Percentiles rank a stretch among this genome's conserved stretches.
Conservation (phyloP, 1,140 invertebrate genomes). For the Monomorium pharaonis region DNA sequence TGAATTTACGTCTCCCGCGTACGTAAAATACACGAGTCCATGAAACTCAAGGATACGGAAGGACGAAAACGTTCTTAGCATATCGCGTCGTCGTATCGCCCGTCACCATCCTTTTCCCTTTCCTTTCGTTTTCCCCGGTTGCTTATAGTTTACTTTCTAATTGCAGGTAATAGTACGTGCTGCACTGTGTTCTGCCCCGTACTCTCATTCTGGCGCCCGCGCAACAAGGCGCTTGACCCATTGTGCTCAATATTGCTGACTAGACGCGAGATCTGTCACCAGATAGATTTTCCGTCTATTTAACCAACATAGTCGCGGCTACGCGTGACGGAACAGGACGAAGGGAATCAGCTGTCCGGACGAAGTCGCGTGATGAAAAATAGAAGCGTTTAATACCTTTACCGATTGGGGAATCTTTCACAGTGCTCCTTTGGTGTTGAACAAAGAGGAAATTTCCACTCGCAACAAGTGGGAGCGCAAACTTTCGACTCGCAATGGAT, state of each 20-base stretch:
- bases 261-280: neutral
- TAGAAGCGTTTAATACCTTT: neutral
- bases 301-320: neutral
- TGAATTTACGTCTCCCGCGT: neutral
- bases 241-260: neutral
- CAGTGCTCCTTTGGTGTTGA: too few species aligned
- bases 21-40: neutral
- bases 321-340: neutral
- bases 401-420: too few species aligned
- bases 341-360: neutral
- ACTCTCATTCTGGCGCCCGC: neutral
- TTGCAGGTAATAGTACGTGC: slow-evolving; percentile 17
- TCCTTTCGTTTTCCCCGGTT: neutral
- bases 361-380: neutral
- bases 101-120: neutral
- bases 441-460: neutral
- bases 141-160: slow-evolving; percentile 43
- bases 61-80: neutral
- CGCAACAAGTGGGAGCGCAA: neutral
- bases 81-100: neutral
- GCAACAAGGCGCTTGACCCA: neutral
- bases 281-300: neutral
- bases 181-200: slow-evolving; percentile 3
- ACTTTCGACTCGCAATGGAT: too few species aligned
- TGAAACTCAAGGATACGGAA: neutral